Evolutionary conservation across 2,888 invertebrate species (phyloP).

Genomic region (Dryadula phaetusa): DNA sequence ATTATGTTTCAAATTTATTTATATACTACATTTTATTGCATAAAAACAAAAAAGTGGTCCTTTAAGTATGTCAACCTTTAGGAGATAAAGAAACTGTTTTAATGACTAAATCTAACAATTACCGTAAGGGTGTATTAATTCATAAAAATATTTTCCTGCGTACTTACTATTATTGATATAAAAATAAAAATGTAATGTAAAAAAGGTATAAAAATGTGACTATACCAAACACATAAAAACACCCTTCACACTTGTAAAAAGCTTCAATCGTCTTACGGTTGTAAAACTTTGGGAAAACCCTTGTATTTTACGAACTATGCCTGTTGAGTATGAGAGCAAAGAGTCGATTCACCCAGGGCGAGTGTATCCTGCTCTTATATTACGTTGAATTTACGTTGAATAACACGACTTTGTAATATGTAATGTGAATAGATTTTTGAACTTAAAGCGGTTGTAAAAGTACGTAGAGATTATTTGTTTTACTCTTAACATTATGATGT

Average conservation of each 20-base stretch:
- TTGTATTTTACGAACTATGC: conserved; percentile 41
- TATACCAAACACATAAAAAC: conserved; percentile 31
- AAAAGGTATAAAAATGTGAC: background rate
- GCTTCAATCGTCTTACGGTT: conserved; percentile 32
- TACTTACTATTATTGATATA: too few relatives aligned
- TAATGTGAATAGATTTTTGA: conserved; percentile 25
- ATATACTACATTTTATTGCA: too few relatives aligned
- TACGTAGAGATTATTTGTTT: background rate
- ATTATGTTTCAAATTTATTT: too few relatives aligned
- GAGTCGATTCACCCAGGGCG: conserved; percentile 20
- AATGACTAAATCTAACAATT: too few relatives aligned
- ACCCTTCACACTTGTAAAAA: conserved; percentile 30
- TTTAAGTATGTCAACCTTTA: too few relatives aligned
- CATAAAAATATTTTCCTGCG: background rate
- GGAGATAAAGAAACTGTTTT: too few relatives aligned
- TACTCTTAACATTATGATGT: background rate
- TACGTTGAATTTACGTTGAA: conserved; percentile 13
- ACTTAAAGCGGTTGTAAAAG: background rate
- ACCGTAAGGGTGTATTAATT: too few relatives aligned
- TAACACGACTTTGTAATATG: conserved; percentile 8
- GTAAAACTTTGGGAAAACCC: conserved; percentile 38
- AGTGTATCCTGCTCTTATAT: conserved; percentile 20
- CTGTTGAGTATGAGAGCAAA: conserved; percentile 36
- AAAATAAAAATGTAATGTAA: background rate
- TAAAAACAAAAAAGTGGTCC: too few relatives aligned